A percentile compares a stretch with the other conserved stretches of the same genome.
Conservation (phyloP, 1,140 invertebrate genomes). For the Sogatella furcifera region DNA sequence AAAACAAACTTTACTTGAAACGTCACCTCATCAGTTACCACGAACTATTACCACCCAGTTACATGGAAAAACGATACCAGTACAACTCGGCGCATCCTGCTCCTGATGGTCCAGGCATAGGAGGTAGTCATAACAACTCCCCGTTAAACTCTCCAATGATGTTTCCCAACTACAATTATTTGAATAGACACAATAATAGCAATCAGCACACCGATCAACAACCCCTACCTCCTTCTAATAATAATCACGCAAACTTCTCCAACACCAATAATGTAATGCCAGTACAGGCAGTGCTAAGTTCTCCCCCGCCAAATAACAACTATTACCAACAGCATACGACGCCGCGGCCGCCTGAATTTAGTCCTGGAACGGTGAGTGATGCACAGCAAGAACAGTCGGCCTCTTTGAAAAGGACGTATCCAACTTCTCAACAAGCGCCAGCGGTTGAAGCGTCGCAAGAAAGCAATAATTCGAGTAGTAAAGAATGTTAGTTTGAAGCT, state of each 20-base stretch:
- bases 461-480: no score
- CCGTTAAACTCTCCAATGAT: not conserved
- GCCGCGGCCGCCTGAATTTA: no score
- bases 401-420: no score
- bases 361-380: no score
- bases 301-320: not conserved
- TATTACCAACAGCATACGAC: no score
- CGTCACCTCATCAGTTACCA: conserved; percentile 52
- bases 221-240: conserved; percentile 2
- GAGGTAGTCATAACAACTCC: not conserved
- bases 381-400: no score
- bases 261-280: not conserved
- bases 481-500: no score
- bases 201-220: not conserved
- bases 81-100: not conserved
- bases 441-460: no score
- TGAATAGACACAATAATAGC: not conserved
- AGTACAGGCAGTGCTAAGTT: not conserved
- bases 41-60: conserved; percentile 35
- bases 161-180: not conserved
- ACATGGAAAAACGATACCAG: conserved; percentile 29
- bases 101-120: not conserved
- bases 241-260: not conserved
- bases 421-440: no score
- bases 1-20: conserved; percentile 64